Base-by-base conservation (phyloP, 2,797 vertebrate genomes). In the Pelochelys cantorii region DNA sequence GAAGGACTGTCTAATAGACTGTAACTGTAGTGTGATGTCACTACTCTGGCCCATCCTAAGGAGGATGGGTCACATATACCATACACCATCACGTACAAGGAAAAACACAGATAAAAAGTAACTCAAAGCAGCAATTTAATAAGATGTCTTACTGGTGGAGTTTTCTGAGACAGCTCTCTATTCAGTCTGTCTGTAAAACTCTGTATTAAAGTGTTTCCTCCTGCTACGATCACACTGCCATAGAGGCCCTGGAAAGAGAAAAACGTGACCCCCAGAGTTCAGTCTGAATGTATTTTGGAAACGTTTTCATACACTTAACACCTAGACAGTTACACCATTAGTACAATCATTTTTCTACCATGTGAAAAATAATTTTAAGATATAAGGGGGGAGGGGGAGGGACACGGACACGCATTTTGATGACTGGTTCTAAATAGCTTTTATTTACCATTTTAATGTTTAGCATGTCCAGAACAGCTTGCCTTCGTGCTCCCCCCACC, bases 111-210 rank as follows among this genome's bases (percentile, higher is more conserved):
- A 89, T 31, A 2, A 2, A 1, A 83, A 89, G 11, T 17, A 74
- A 86, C 7, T 74, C 74, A 60, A 4, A 3, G 17, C 11, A 83
- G 8, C 18, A 75, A 90, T 17, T 60, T 42, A 60, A 90, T 54
- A 55, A 55, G 75, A 29, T 54, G 65, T 97, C 98, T 98, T 97
- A 99, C 99, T 18, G 99, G 99, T 86, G 99, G 99, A 0, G 99
- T 99, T 98, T 99, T 99, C 98, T 99, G 99, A 85, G 99, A 99
- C 23, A 99, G 98, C 94, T 99, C 99, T 97, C 99, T 98, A 95
- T 99, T 99, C 95, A 99, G 95, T 77, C 99, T 98, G 96, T 99
- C 99, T 25, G 99, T 99, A 97, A 99, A 99, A 92, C 99, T 99
- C 98, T 99, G 99, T 92, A 99, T 99, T 81, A 99, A 98, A 0